Conservation (phyloP, 2,113 vertebrate species). For the Engraulis encrasicolus region DNA sequence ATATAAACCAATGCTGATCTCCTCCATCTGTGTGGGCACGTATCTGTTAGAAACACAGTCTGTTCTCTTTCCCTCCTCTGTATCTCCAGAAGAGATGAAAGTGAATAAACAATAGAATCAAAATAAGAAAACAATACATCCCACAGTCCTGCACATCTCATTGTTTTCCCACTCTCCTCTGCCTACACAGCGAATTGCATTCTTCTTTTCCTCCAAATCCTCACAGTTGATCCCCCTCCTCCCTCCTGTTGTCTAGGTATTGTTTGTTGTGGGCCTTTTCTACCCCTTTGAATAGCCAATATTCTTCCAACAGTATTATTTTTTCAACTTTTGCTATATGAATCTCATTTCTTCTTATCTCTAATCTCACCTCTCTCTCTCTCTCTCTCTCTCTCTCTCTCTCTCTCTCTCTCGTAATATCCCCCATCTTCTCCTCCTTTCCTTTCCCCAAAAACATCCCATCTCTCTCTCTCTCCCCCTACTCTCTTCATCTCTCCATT, state of each 20-base stretch:
- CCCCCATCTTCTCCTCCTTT: no score
- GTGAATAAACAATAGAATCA: background rate
- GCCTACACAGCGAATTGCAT: constrained; percentile 16
- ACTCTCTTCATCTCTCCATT: no score
- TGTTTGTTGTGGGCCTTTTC: background rate
- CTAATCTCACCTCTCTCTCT: no score
- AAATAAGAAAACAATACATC: constrained; percentile 12
- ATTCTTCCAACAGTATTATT: no score
- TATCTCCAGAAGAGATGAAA: background rate
- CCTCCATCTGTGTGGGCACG: background rate
- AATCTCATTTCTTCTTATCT: no score
- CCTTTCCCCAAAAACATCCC: no score
- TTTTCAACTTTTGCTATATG: no score
- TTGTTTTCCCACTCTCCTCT: background rate
- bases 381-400: background rate
- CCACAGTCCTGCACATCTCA: background rate
- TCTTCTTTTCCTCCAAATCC: background rate
- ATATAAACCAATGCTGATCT: background rate
- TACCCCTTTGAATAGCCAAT: no score
- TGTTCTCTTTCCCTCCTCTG: background rate
- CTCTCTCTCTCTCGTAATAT: background rate
- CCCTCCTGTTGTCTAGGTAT: background rate
- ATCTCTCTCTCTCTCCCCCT: no score
- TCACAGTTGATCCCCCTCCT: background rate
- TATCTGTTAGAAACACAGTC: background rate